phyloP scores from a whole-genome alignment of 2,888 invertebrate genomes.

The Mesochorus sp. region DNA sequence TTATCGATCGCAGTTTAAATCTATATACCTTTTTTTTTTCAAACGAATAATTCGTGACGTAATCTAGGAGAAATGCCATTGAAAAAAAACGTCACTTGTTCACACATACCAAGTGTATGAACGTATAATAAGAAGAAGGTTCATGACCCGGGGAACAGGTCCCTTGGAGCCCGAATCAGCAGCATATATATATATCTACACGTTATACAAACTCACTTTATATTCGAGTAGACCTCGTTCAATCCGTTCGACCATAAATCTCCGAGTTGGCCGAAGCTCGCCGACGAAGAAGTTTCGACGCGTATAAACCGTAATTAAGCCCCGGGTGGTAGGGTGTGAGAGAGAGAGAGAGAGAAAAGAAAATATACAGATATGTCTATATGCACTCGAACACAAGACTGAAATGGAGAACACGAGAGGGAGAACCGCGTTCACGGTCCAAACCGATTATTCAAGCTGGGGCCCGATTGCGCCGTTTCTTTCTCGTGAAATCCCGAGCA shows the following conservation, averaged over 20 bases:
- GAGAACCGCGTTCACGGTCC: constrained; percentile 36
- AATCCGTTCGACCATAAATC: constrained; percentile 60
- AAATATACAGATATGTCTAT: background rate
- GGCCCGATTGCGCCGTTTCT: constrained; percentile 24
- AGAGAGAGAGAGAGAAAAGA: background rate
- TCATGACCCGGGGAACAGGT: constrained; percentile 48
- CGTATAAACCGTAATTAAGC: constrained; percentile 65
- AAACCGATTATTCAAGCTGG: constrained; percentile 53
- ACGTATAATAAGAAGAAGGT: constrained; percentile 14
- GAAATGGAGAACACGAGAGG: constrained; percentile 32
- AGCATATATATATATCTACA: background rate
- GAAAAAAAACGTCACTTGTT: constrained; percentile 29
- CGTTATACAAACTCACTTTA: constrained; percentile 19
- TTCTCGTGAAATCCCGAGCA: constrained; percentile 39
- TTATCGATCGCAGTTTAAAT: constrained; percentile 6
- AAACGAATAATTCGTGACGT: constrained; percentile 15
- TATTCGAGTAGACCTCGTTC: constrained; percentile 49
- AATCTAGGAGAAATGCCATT: background rate
- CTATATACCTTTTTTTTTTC: background rate
- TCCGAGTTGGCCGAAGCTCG: constrained; percentile 45
- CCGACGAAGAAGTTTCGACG: constrained; percentile 67
- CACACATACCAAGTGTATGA: constrained; percentile 1
- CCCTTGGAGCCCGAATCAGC: constrained; percentile 34
- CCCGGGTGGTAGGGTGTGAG: constrained; percentile 42
- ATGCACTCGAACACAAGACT: constrained; percentile 4